phyloP scores from a whole-genome alignment of 2,113 vertebrate species.

The Excalfactoria chinensis region DNA sequence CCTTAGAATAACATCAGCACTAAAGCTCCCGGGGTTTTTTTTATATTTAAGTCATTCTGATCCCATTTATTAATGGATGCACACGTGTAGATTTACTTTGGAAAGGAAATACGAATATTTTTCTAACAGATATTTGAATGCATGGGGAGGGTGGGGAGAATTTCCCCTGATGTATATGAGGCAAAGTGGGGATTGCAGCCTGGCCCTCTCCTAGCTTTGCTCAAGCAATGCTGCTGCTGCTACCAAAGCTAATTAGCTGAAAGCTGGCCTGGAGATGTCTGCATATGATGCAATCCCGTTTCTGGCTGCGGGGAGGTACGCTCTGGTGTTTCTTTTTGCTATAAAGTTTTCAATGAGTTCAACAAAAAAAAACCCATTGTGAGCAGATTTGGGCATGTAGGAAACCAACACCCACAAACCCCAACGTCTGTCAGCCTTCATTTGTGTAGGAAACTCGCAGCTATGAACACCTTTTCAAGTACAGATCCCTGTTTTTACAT shows the following conservation, averaged over 20 bases:
- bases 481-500: neutral
- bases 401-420: neutral
- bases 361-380: conserved; percentile 24
- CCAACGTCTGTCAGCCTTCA: neutral
- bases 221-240: neutral
- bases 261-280: neutral
- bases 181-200: neutral
- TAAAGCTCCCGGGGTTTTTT: neutral
- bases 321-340: neutral
- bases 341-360: conserved; percentile 27
- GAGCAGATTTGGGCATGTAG: conserved; percentile 15
- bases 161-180: neutral
- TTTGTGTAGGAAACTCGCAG: neutral
- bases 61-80: neutral
- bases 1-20: neutral
- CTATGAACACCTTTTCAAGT: neutral
- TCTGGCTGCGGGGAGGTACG: neutral
- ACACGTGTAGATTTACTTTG: no score
- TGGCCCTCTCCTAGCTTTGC: neutral
- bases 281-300: neutral
- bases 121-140: neutral
- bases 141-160: neutral
- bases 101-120: neutral
- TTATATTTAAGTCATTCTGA: neutral
- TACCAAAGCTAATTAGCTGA: neutral